A percentile compares a stretch with the other conserved stretches of the same genome.
phyloP scores from a whole-genome alignment of 2,113 vertebrate genomes.

The Ancistrus triradiatus region DNA sequence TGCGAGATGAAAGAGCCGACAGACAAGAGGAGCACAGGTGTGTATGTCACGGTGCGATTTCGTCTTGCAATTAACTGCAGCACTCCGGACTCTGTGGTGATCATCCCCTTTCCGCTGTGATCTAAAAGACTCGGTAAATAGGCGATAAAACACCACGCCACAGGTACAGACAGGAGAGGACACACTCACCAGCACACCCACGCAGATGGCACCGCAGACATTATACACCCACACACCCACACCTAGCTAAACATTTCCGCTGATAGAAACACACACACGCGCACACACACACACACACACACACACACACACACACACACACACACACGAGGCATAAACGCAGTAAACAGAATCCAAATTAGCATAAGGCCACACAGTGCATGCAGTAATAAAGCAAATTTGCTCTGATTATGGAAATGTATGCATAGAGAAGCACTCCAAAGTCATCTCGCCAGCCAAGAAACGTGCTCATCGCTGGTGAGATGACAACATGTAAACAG shows the following conservation, averaged over 20 bases:
- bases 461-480: constrained; percentile 33
- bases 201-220: not conserved
- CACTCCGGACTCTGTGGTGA: not conserved
- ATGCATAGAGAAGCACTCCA: constrained; percentile 44
- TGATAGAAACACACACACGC: not conserved
- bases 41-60: constrained; percentile 27
- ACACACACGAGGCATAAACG: no score
- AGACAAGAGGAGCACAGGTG: constrained; percentile 5
- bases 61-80: constrained; percentile 12
- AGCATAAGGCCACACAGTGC: constrained; percentile 23
- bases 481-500: constrained; percentile 42
- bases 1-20: not conserved
- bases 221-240: not conserved
- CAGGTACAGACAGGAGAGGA: constrained; percentile 18
- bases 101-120: constrained; percentile 42
- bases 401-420: constrained; percentile 49
- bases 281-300: constrained; percentile 10
- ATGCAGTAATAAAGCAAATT: constrained; percentile 39
- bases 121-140: constrained; percentile 56
- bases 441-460: constrained; percentile 40
- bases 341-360: constrained; percentile 26
- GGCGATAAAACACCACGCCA: constrained; percentile 45
- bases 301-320: not conserved
- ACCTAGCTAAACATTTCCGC: not conserved
- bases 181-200: not conserved